Percentiles rank a stretch among this genome's conserved stretches.
Conservation (phyloP, 1,140 invertebrate species). For the Chlorops oryzae region DNA sequence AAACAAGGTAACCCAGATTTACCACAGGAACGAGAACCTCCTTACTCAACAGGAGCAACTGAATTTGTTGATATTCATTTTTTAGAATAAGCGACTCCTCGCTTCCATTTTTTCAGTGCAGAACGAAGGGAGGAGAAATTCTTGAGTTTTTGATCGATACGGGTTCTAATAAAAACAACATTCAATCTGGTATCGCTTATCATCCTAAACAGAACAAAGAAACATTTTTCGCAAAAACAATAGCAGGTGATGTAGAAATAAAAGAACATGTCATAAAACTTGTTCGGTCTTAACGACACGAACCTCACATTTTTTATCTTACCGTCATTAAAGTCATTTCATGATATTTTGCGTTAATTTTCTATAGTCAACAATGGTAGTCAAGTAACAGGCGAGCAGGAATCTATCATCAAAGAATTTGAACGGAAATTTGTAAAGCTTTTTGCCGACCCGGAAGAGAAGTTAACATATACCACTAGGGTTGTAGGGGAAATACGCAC, state of each 20-base stretch:
- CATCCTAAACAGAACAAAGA: slow-evolving; percentile 11
- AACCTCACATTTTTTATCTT: slow-evolving; percentile 15
- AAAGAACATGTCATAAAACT: slow-evolving; percentile 12
- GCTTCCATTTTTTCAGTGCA: slow-evolving; percentile 20
- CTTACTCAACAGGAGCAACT: too few species aligned
- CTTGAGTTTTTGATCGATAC: slow-evolving; percentile 17
- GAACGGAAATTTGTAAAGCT: slow-evolving; percentile 5
- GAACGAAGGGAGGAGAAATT: slow-evolving; percentile 13
- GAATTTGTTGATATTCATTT: slow-evolving; percentile 20
- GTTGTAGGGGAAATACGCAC: slow-evolving; percentile 20
- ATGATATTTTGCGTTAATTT: slow-evolving; percentile 17
- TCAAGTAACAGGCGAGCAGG: slow-evolving; percentile 1
- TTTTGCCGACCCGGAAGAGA: slow-evolving; percentile 17
- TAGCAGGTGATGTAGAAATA: slow-evolving; percentile 17
- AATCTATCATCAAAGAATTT: not conserved
- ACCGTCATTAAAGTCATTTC: slow-evolving; percentile 16
- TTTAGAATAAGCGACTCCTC: slow-evolving; percentile 22
- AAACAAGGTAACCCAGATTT: too few species aligned
- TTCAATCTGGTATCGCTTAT: slow-evolving; percentile 8
- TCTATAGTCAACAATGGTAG: slow-evolving; percentile 8
- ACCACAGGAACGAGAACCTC: too few species aligned
- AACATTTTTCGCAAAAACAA: slow-evolving; percentile 15
- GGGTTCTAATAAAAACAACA: slow-evolving; percentile 20
- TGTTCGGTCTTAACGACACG: slow-evolving; percentile 10
- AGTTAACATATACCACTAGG: slow-evolving; percentile 17